Evolutionary conservation across 2,888 invertebrate genomes (phyloP), one percentile per base, ranked within the genome.

Genomic region (Ophion ellenae): DNA sequence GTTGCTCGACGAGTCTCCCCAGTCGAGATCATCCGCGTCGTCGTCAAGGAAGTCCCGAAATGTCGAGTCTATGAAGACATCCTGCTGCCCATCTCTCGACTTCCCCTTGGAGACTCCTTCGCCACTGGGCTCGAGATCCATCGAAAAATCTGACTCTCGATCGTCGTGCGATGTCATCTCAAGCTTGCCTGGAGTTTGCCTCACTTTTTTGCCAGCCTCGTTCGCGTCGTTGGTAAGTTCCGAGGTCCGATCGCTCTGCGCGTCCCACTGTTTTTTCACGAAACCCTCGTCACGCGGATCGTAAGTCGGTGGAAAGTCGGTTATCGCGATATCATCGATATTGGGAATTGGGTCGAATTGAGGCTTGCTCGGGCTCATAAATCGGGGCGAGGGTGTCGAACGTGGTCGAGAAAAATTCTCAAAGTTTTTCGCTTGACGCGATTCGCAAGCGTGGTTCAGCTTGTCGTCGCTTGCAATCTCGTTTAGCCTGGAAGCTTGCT

Each of bases 1-100:
- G 2, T 77, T 75, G 20, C 84, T 83, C 17, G 77, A 85, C 14
- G 78, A 69, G 17, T 79, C 80, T 4, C 87, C 80, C 47, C 69
- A 80, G 20, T 83, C 70, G 36, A 77, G 47, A 66, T 76, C 81
- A 6, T 87, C 86, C 14, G 76, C 76, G 40, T 85, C 78, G 10
- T 84, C 76, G 57, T 88, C 87, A 1, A 87, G 81, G 32, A 91
- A 83, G 76, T 84, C 87, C 17, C 87, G 80, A 6, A 86, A 63
- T 10, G 90, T 86, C 20, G 90, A 87, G 53, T 87, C 85, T 7
- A 88, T 81, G 1, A 87, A 81, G 20, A 89, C 67, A 36, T 86
- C 85, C 14, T 69, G 83, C 73, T 76, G 79, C 59, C 59, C 9
- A 10, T 5, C 4, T 32, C 24, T 32, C 6, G 66, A 20, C 36